Evolutionary conservation across 2,888 invertebrate genomes (phyloP).

Genomic region (Archips crataeganus): DNA sequence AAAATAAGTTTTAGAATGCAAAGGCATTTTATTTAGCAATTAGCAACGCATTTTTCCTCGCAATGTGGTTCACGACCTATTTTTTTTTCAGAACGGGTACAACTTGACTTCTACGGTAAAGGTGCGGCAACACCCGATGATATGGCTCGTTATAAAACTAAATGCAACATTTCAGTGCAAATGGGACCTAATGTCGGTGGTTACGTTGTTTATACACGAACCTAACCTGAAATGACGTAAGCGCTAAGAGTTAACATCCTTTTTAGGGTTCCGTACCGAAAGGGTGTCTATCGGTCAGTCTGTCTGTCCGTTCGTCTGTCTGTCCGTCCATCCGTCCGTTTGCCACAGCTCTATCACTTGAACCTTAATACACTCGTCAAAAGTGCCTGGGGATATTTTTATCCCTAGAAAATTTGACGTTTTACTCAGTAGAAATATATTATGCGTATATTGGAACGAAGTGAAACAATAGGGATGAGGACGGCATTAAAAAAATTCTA

Average conservation of each 20-base stretch:
- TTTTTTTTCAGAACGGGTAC: not conserved
- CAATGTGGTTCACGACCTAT: not conserved
- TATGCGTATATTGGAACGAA: too few species aligned
- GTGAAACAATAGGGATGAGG: too few species aligned
- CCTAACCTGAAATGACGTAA: not conserved
- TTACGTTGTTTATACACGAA: not conserved
- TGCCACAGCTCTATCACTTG: too few species aligned
- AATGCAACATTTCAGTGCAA: conserved; percentile 10
- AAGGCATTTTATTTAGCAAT: not conserved
- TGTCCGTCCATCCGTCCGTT: too few species aligned
- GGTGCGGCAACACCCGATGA: conserved; percentile 45
- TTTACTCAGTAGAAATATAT: too few species aligned
- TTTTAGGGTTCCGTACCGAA: not conserved
- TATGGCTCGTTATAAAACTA: conserved; percentile 44
- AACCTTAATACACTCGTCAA: too few species aligned
- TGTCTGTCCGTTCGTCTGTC: too few species aligned
- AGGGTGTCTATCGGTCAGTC: too few species aligned
- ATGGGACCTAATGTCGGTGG: not conserved
- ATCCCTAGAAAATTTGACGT: too few species aligned
- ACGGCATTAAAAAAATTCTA: too few species aligned
- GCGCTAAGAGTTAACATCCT: not conserved
- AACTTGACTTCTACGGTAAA: conserved; percentile 8
- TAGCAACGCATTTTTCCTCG: not conserved
- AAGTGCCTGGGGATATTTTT: too few species aligned
- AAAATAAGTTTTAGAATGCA: not conserved